These are phyloP conservation scores for Atherix ibis DNA, from an alignment of 2,888 invertebrate genomes.

Conservation along the genomic window DNA sequence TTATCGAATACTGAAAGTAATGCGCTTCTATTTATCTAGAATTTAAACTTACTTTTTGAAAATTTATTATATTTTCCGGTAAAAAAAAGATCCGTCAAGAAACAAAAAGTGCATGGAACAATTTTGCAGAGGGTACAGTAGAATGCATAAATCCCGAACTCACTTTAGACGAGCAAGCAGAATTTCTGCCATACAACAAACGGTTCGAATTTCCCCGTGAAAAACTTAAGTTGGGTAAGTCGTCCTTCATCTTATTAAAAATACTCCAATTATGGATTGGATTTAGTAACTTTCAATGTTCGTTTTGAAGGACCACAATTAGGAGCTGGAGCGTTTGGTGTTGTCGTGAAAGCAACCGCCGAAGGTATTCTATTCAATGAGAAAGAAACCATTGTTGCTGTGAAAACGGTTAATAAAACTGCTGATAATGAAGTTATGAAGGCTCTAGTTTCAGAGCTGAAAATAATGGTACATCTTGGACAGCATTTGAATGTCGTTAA, in stretches of 20 bases:
- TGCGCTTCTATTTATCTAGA: background rate
- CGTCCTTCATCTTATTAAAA: background rate
- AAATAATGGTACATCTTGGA: slow-evolving; percentile 91
- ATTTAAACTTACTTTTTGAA: slow-evolving; percentile 9
- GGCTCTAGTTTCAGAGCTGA: slow-evolving; percentile 81
- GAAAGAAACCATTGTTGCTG: slow-evolving; percentile 68
- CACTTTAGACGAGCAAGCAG: slow-evolving; percentile 83
- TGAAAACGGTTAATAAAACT: slow-evolving; percentile 86
- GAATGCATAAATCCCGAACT: slow-evolving; percentile 75
- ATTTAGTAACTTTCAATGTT: slow-evolving; percentile 6
- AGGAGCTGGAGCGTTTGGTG: slow-evolving; percentile 90
- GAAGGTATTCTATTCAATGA: slow-evolving; percentile 62
- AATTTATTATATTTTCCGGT: too few species aligned
- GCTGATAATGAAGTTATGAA: slow-evolving; percentile 63
- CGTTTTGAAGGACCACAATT: slow-evolving; percentile 69
- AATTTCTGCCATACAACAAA: slow-evolving; percentile 79
- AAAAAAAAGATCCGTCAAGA: slow-evolving; percentile 45
- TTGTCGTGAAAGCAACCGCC: slow-evolving; percentile 81
- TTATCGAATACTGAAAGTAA: background rate
- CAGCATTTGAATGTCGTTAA: slow-evolving; percentile 91
- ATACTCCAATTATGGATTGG: background rate
- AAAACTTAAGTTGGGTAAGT: slow-evolving; percentile 57
- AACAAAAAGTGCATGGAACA: slow-evolving; percentile 50
- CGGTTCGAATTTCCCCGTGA: slow-evolving; percentile 86
- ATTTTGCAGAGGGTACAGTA: slow-evolving; percentile 64